Evolutionary conservation across 2,888 invertebrate species (phyloP).

Genomic region (Lasioglossum pauxillum): DNA sequence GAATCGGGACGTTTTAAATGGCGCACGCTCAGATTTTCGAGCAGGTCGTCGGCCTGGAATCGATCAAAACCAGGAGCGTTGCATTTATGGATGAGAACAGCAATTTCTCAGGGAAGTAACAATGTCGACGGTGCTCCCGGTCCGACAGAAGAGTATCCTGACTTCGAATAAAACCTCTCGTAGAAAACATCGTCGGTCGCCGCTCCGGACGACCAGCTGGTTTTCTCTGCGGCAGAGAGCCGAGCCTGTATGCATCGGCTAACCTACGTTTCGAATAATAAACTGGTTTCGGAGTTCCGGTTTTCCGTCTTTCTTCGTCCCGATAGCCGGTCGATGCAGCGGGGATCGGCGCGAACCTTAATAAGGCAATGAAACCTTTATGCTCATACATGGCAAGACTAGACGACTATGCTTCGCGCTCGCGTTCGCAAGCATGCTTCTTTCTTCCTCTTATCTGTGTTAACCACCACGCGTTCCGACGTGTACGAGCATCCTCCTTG

Average conservation of each 20-base stretch:
- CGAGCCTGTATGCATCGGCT: conserved; percentile 39
- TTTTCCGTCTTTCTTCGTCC: conserved; percentile 75
- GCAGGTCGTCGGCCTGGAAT: conserved; percentile 2
- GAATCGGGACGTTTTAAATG: conserved; percentile 13
- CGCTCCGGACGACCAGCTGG: background rate
- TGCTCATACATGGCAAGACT: conserved; percentile 74
- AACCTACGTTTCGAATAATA: conserved; percentile 71
- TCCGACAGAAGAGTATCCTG: conserved; percentile 53
- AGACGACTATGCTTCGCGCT: conserved; percentile 48
- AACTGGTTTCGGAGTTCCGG: conserved; percentile 78
- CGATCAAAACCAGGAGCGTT: conserved; percentile 19
- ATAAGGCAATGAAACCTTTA: conserved; percentile 76
- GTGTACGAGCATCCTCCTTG: conserved; percentile 36
- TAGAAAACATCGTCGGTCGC: background rate
- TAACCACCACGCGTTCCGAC: conserved; percentile 10
- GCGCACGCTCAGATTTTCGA: conserved; percentile 20
- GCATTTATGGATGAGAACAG: conserved; percentile 40
- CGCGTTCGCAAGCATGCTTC: conserved; percentile 1
- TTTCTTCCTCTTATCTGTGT: conserved; percentile 20
- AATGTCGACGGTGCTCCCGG: conserved; percentile 25
- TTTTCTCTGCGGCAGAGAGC: background rate
- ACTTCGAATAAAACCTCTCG: conserved; percentile 64
- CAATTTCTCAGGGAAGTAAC: conserved; percentile 50
- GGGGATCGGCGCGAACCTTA: conserved; percentile 61
- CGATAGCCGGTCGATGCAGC: conserved; percentile 33